phyloP scores from a whole-genome alignment of 2,113 vertebrate species.

The Galbula dea region DNA sequence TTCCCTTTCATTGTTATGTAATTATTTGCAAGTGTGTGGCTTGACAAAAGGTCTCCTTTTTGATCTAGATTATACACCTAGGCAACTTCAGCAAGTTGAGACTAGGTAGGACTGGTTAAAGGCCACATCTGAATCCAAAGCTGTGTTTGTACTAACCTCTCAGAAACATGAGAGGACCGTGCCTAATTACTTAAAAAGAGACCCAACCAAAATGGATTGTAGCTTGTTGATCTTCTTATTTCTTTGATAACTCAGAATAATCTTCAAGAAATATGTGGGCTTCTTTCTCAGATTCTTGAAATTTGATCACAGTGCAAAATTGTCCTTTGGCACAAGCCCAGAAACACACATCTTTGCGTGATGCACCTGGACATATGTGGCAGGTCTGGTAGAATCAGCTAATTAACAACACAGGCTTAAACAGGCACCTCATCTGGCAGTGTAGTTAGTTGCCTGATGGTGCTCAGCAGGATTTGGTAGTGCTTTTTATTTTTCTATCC shows the following conservation, averaged over 20 bases:
- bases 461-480: slow-evolving; percentile 85
- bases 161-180: slow-evolving; percentile 75
- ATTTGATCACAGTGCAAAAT: slow-evolving; percentile 78
- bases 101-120: slow-evolving; percentile 48
- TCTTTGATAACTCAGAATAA: slow-evolving; percentile 80
- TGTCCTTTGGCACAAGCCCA: slow-evolving; percentile 80
- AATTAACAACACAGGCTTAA: slow-evolving; percentile 89
- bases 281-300: slow-evolving; percentile 76
- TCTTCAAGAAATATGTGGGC: slow-evolving; percentile 76
- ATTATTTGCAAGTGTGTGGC: slow-evolving; percentile 71
- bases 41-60: slow-evolving; percentile 64
- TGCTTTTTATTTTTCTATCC: slow-evolving; percentile 86
- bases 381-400: slow-evolving; percentile 85
- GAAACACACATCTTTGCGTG: slow-evolving; percentile 78
- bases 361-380: slow-evolving; percentile 85
- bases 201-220: slow-evolving; percentile 70
- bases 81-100: slow-evolving; percentile 59
- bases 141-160: slow-evolving; percentile 69
- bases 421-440: slow-evolving; percentile 89
- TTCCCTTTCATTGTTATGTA: slow-evolving; percentile 61
- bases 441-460: slow-evolving; percentile 86
- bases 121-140: slow-evolving; percentile 69
- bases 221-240: slow-evolving; percentile 75
- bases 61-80: slow-evolving; percentile 48
- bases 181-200: slow-evolving; percentile 75